Evolutionary conservation across 23 tunicate species (phyloP), one percentile per base, ranked within the genome.

Genomic region (Aplidium turbinatum): DNA sequence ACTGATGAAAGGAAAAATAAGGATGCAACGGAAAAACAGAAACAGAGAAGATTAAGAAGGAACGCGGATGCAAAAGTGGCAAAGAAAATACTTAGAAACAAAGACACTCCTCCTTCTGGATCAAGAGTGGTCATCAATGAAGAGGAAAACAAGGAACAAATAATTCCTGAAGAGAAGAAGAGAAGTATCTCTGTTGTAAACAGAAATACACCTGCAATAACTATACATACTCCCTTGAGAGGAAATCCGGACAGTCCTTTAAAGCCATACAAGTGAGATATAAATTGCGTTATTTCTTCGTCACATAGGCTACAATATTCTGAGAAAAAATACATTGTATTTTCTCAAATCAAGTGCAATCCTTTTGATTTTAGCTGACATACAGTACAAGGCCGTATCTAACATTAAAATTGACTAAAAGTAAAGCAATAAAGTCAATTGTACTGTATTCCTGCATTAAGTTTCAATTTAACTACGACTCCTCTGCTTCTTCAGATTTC

Each of bases 231-330:
- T 25, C 96, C 96, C 0, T 54, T 88, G 28, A 54, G 87, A 28
- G 96, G 96, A 57, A 78, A 76, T 47, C 68, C 67, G 1, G 86
- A 88, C 55, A 88, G 96, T 63, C 96, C 96, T 1, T 48, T 88
- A 31, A 88, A 88, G 57, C 96, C 96, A 4, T 88, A 68, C 87
- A 88, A 88, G 80, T 81, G 47, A 81, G 85, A 30, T 7, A n/a
- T n/a, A n/a, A n/a, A n/a, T n/a, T n/a, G n/a, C n/a, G n/a, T n/a
- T n/a, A n/a, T n/a, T n/a, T n/a, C n/a, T n/a, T n/a, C n/a, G n/a
- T n/a, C n/a, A n/a, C n/a, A n/a, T n/a, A n/a, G n/a, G n/a, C n/a
- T n/a, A n/a, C n/a, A n/a, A n/a, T n/a, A n/a, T n/a, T n/a, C n/a
- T n/a, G n/a, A n/a, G n/a, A n/a, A n/a, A n/a, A n/a, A n/a, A n/a